Base-by-base conservation (phyloP, 2,888 invertebrate genomes). In the Acleris emargana region DNA sequence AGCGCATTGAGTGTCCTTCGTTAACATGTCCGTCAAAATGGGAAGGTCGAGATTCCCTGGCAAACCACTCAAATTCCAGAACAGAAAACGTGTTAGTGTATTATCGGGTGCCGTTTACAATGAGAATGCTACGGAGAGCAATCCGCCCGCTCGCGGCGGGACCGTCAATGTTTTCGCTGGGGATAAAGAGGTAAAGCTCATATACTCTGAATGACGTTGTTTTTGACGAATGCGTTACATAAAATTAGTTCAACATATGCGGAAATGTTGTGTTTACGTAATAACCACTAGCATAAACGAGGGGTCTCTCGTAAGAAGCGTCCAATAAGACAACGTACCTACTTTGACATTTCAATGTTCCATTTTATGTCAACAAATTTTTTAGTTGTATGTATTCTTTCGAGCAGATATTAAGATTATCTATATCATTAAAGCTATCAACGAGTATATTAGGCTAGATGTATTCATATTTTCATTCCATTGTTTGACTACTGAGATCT, bases 31-130 rank as follows among this genome's bases (percentile, higher is more conserved):
- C 79, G 91, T 87, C 94, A 94, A 93, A 93, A 96, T 96, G 96
- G 95, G 95, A 93, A 95, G 95, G 93, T 95, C 95, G 90, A 95
- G 95, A 94, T 97, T 97, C 94, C 97, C 97, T 86, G 97, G 97
- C 84, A 97, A 96, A 94, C 97, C 97, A 88, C 95, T 96, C 78
- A 97, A 96, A 94, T 95, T 96, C 93, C 95, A 96, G 87, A 96
- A 96, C 93, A 95, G 96, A 93, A 96, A 96, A 89, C 95, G 97
- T 90, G 94, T 97, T 83, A 96, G 96, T 93, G 96, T 97, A 86
- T 93, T 96, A 88, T 95, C 95, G 80, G 93, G 93, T 79, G 88
- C 94, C 83, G 91, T 93, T 84, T 91, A 91, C 80, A 87, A 91
- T 88, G 91, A 91, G 77, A 88, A 85, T 83, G 76, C 86, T 84